Evolutionary conservation across 1,140 invertebrate genomes (phyloP), one percentile per base, ranked within the genome.

Genomic region (Ostrea denselamellosa): DNA sequence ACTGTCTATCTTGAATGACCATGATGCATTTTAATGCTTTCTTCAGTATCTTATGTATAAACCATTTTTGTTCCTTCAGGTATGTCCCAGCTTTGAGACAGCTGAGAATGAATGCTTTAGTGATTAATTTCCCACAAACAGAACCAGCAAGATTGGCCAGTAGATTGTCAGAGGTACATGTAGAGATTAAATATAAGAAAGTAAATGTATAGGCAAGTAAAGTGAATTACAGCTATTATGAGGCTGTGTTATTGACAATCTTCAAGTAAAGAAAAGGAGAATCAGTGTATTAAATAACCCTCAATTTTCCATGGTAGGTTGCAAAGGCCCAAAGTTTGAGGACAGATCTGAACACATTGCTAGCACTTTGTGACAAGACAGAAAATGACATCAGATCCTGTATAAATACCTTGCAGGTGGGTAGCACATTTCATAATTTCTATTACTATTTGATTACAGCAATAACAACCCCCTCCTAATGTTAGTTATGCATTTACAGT

Each of bases 351-450:
- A 95, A 96, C 19, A 95, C 96, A 22, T 95, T 98, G 88, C 94
- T 97, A 82, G 96, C 96, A 25, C 95, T 99, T 77, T 97, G 97
- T 89, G 97, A 98, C 90, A 98, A 97, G 93, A 97, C 97, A 0
- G 96, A 96, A 81, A 97, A 97, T 94, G 98, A 99, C 95, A 97
- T 99, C n/a, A 95, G 98, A 77, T 97, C 97, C 19, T 98, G 98
- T 95, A 96, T 99, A 14, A 97, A 97, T 56, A 96, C 97, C 22
- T 95, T 99, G 86, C 97, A 98, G 93, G 95, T 95, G 87, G 87
- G 84, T 86, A 44, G 34, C 34, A 44, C 5, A 44, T 44, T 44
- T 44, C 34, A 44, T 44, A 44, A 44, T 5, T 44, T 44, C 34
- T 2, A 44, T 1, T 2, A 44, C 34, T 5, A 44, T 44, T 44